Conservation (phyloP, 2,888 invertebrate species). For the Trimorus sp. region DNA sequence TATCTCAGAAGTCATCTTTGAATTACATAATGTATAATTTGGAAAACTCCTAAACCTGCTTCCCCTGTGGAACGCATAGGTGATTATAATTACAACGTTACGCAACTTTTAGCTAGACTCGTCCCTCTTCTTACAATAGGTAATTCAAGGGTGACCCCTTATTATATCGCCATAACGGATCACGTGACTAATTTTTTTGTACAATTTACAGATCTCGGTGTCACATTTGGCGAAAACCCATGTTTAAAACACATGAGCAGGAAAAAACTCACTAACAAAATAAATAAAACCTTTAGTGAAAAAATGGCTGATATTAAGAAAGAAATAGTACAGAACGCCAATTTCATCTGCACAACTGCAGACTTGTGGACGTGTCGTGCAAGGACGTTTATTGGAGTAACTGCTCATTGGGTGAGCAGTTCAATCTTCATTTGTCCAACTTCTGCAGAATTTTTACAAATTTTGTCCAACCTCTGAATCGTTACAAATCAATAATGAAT, state of each 20-base stretch:
- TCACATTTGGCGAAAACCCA: conserved; percentile 10
- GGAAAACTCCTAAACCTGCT: neutral
- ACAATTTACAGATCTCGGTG: conserved; percentile 10
- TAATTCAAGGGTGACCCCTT: neutral
- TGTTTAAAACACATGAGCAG: neutral
- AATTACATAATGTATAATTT: neutral
- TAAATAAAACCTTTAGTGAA: neutral
- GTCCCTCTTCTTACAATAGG: neutral
- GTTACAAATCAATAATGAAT: neutral
- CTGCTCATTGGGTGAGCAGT: conserved; percentile 22
- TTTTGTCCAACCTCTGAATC: neutral
- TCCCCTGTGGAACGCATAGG: neutral
- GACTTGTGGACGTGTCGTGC: conserved; percentile 2
- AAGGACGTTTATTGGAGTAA: conserved; percentile 16
- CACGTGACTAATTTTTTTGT: neutral
- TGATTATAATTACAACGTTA: too few species aligned
- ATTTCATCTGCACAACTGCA: conserved; percentile 15
- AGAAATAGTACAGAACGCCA: neutral
- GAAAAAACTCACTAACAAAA: conserved; percentile 11
- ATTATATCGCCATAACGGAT: neutral
- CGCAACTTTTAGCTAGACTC: too few species aligned
- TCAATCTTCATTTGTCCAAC: too few species aligned
- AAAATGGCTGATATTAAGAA: neutral
- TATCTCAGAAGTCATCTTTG: too few species aligned
- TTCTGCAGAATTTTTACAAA: too few species aligned